Evolutionary conservation across 2,888 invertebrate genomes (phyloP), one percentile per base, ranked within the genome.

Genomic region (Hartigia nigra): DNA sequence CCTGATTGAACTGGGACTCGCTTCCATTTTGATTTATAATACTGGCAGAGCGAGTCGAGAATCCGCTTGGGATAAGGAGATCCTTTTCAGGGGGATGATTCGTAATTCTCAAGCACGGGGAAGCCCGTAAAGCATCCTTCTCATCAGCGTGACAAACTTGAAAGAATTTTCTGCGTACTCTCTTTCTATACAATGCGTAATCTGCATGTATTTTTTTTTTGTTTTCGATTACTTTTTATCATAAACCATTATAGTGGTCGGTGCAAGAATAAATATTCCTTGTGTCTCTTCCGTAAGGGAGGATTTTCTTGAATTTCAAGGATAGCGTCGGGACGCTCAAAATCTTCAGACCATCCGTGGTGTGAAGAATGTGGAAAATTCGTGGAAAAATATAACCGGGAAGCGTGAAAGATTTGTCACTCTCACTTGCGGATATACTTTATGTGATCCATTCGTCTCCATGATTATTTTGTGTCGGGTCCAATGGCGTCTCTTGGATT

Each of bases 21-120:
- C 55, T 23, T 23, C 34, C 72, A 72, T 34, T 72, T 72, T 72
- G 72, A 72, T 34, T 72, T 72, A 72, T 72, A 72, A 72, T 34
- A 31, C 72, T 72, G 32, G 32, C 72, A 31, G 11, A 72, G 34
- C 72, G 72, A 55, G 23, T 55, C 55, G 23, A 23, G 55, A 55
- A 55, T 55, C 32, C 72, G 72, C 72, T 31, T 14, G 72, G 72
- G 72, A 72, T 72, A 34, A 72, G 23, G 72, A 31, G 72, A 72
- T 31, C 14, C 23, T 72, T 31, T 12, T 1, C 9, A 23, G 55
- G 55, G 23, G 23, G 9, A 55, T 23, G 55, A 55, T 55, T 55
- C 55, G 9, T 55, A 55, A 55, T 23, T 55, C 55, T 23, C 55
- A 55, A 55, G 23, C 55, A 55, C 14, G 9, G 14, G 55, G 55